Percentiles rank a stretch among this genome's conserved stretches.
Conservation (phyloP, 1,140 invertebrate genomes). For the Meloidogyne chitwoodi region DNA sequence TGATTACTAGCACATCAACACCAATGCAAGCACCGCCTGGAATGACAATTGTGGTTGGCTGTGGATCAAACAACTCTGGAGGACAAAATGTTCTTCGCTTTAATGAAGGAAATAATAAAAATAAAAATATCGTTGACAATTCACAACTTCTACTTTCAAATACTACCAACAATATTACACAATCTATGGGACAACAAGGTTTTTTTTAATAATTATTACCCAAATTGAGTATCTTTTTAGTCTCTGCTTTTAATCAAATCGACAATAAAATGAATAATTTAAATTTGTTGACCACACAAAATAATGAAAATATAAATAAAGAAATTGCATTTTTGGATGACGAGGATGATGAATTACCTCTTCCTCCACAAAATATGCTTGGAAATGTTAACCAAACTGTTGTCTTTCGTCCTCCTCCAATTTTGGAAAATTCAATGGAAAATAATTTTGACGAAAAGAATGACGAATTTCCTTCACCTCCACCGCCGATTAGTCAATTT, state of each 20-base stretch:
- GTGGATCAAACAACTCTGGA: background rate
- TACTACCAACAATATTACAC: background rate
- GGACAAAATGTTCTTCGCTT: background rate
- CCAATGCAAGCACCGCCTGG: slow-evolving; percentile 29
- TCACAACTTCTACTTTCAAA: background rate
- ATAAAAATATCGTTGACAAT: background rate
- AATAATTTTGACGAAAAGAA: background rate
- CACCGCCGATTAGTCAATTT: background rate
- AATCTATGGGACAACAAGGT: background rate
- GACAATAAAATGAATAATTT: background rate
- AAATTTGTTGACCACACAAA: background rate
- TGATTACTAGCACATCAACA: background rate
- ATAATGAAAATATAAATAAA: background rate
- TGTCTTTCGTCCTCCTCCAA: slow-evolving; percentile 8
- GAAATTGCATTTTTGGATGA: slow-evolving; percentile 22
- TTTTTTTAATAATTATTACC: too few species aligned
- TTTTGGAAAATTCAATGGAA: background rate
- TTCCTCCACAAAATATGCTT: slow-evolving; percentile 27
- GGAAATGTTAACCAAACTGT: background rate
- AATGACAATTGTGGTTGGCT: slow-evolving; percentile 22
- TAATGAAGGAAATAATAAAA: background rate
- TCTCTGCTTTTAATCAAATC: background rate
- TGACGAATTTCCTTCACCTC: background rate
- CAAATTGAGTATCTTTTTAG: too few species aligned
- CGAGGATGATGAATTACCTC: slow-evolving; percentile 41